Percentiles rank a stretch among this genome's conserved stretches.
Evolutionary conservation across 2,113 vertebrate genomes (phyloP).

Genomic region (Cephalophus harveyi): DNA sequence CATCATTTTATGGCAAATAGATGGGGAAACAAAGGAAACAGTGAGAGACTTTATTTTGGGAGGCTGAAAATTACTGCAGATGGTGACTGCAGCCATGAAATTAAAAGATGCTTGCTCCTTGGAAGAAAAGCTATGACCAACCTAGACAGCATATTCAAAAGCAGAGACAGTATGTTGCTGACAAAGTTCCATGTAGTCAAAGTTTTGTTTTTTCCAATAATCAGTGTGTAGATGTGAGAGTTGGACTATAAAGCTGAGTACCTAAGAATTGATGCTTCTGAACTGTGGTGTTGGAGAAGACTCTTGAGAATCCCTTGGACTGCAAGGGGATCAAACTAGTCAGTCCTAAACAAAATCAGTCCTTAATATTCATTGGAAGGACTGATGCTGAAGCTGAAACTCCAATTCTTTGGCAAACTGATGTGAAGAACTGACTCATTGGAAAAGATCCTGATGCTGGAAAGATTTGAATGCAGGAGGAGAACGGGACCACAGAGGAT

Average conservation of each 20-base stretch:
- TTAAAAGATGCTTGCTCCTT: too few relatives aligned
- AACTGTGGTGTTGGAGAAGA: neutral
- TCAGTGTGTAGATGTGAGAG: neutral
- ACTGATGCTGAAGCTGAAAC: neutral
- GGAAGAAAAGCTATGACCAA: too few relatives aligned
- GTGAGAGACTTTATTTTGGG: too few relatives aligned
- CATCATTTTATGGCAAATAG: neutral
- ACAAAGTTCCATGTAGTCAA: neutral
- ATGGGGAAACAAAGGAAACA: neutral
- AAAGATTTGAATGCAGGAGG: neutral
- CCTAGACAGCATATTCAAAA: neutral
- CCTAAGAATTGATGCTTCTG: neutral
- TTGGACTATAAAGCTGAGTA: neutral
- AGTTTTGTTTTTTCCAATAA: neutral
- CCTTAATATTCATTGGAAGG: neutral
- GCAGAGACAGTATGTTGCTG: neutral
- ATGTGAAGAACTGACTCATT: neutral
- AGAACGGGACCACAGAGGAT: neutral
- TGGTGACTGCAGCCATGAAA: too few relatives aligned
- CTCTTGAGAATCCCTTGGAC: neutral
- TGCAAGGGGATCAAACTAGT: neutral
- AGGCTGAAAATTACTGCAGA: too few relatives aligned
- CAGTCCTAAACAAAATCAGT: neutral
- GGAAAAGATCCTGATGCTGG: neutral
- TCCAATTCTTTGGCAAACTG: neutral